phyloP scores from a whole-genome alignment of 2,113 vertebrate genomes.

The Tragulus kanchil region DNA sequence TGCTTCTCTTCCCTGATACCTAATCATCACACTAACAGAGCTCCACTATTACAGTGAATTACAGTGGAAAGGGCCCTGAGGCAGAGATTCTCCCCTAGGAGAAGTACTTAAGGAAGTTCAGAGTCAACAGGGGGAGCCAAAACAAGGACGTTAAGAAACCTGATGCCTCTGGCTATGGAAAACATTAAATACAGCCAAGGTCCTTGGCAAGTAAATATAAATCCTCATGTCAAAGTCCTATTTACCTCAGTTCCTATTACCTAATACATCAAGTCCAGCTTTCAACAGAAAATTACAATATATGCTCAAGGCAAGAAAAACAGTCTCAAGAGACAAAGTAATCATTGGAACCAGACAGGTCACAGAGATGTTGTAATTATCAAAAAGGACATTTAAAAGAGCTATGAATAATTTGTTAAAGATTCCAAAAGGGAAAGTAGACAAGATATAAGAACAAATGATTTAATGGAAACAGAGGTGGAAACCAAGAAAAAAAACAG shows the following conservation, averaged over 20 bases:
- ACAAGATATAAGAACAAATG: not conserved
- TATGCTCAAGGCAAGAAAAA: not conserved
- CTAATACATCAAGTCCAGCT: not conserved
- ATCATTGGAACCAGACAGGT: not conserved
- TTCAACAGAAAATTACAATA: constrained; percentile 43
- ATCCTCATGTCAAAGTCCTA: not conserved
- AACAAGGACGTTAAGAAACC: not conserved
- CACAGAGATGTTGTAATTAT: not conserved
- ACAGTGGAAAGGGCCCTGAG: not conserved
- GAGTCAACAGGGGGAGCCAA: not conserved
- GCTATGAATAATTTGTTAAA: not conserved
- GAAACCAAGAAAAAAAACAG: not conserved
- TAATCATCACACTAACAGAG: not conserved
- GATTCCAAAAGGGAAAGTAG: not conserved
- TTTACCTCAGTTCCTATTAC: constrained; percentile 4
- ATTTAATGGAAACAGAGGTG: not conserved
- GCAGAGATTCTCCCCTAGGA: not conserved
- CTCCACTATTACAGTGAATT: not conserved
- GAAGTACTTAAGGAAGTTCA: not conserved
- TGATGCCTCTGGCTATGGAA: not conserved
- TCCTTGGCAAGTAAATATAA: not conserved
- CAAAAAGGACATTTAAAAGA: constrained; percentile 24
- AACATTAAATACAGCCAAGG: not conserved
- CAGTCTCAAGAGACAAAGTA: not conserved
- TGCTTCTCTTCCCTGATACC: not conserved